Conservation (phyloP, 2,888 invertebrate species). For the Aleiodes leptofemur region DNA sequence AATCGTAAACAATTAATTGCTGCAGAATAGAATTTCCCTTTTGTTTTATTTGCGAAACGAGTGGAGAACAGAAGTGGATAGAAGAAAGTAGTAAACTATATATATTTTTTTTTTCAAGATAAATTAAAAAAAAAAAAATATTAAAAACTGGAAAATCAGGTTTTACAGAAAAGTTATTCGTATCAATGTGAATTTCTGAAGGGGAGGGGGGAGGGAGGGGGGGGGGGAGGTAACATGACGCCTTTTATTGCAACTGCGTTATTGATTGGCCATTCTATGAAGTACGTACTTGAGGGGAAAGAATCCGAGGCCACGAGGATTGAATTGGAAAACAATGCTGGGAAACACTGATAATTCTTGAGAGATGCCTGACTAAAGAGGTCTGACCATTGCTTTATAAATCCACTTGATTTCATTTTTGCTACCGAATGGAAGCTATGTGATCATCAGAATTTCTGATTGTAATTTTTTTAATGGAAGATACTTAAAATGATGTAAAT, state of each 20-base stretch:
- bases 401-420: slow-evolving; percentile 7
- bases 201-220: too few species aligned
- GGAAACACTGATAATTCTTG: slow-evolving; percentile 3
- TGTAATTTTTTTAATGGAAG: too few species aligned
- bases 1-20: too few species aligned
- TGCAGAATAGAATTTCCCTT: not conserved
- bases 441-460: too few species aligned
- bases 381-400: slow-evolving; percentile 27
- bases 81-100: not conserved
- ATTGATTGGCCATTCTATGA: slow-evolving; percentile 1
- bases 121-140: slow-evolving; percentile 3
- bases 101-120: not conserved
- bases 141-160: too few species aligned
- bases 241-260: not conserved
- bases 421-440: too few species aligned
- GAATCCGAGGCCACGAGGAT: slow-evolving; percentile 10
- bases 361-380: slow-evolving; percentile 21
- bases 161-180: too few species aligned
- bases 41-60: not conserved
- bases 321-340: not conserved
- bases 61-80: not conserved
- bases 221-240: too few species aligned
- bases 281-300: slow-evolving; percentile 3
- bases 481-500: too few species aligned
- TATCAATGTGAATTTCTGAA: too few species aligned